Base-by-base conservation (phyloP, 2,888 invertebrate species). In the Mythimna vitellina region DNA sequence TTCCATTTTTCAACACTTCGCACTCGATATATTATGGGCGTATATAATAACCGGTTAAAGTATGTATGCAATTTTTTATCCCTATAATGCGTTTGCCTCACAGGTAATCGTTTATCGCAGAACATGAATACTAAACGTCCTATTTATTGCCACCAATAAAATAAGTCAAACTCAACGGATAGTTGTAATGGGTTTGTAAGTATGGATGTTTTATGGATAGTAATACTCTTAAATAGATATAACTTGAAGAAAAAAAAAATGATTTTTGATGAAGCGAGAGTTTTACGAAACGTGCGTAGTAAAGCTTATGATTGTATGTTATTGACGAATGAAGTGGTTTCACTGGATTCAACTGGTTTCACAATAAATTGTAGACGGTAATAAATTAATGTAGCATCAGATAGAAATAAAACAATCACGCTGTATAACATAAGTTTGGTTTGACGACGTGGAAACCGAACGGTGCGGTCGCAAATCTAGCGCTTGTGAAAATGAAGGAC, bases 111-210 rank as follows among this genome's bases (percentile, higher is more conserved):
- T 88, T 88, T 88, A 89, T 88, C 87, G 87, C 84, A 82, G 81
- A 82, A 77, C 86, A 87, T 89, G 89, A 89, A 89, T 90, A 89
- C 88, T 90, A 90, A 89, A 87, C 82, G 85, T 89, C 84, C 87
- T 89, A 89, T 90, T 90, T 89, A 90, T 88, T 89, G 87, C 83
- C 58, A 80, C 80, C 84, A 83, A 84, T 87, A 87, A 88, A 84
- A 80, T 82, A 81, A 78, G 80, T 86, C 81, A 82, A 83, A 87
- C 71, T 78, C 75, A 81, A 81, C 67, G 69, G 76, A 68, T 70
- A 74, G 72, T 67, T 75, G 70, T 71, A 70, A 75, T 62, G 46
- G 54, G 60, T 70, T 51, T 73, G 57, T 73, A 69, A 72, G 53
- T 53, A 70, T 80, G 62, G 69, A 78, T 76, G 71, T 81, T 77